Base-by-base conservation (phyloP, 2,797 vertebrate species). In the Halcyon smyrnensis region DNA sequence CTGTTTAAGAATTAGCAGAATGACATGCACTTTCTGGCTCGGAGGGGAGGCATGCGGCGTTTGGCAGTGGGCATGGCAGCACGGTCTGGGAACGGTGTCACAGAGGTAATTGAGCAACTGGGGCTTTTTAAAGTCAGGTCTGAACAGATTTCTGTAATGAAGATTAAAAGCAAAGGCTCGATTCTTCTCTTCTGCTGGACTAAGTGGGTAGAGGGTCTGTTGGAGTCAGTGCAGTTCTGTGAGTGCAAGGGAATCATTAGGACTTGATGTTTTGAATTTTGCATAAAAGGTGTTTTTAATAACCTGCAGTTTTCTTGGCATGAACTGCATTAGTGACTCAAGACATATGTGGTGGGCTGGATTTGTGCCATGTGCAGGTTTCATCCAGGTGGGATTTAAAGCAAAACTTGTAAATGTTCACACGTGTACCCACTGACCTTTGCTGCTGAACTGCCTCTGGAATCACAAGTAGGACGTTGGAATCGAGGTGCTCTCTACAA, bases 1-100 rank as follows among this genome's bases (percentile, higher is more conserved):
- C 78, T 90, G 34, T 87, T 93, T 82, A 92, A 76, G 88, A 95
- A 93, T 89, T 87, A 93, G 46, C 48, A 56, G 36, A 78, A 77
- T 62, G 60, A 28, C 67, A 12, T 39, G 32, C 23, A 34, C 20
- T 59, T 89, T 32, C 56, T 59, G 86, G 69, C 77, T 95, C 57
- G 60, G 45, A 2, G 34, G 43, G 68, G 76, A 80, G 39, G 54
- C 69, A 71, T 30, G 75, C 46, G 70, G 62, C 50, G 94, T 86
- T 93, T 32, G 2, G 67, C 84, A 77, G 51, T 39, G 54, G 78
- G 90, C 63, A 67, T 36, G 59, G 64, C 73, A 87, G 48, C 71
- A 67, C 8, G 5, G 71, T 75, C 53, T 88, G 79, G 53, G 60
- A 76, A 68, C 21, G 25, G 45, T 82, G 87, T 90, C 89, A 88